Evolutionary conservation across 1,140 invertebrate genomes (phyloP), one percentile per base, ranked within the genome.

Genomic region (Harlomillsia oculata): DNA sequence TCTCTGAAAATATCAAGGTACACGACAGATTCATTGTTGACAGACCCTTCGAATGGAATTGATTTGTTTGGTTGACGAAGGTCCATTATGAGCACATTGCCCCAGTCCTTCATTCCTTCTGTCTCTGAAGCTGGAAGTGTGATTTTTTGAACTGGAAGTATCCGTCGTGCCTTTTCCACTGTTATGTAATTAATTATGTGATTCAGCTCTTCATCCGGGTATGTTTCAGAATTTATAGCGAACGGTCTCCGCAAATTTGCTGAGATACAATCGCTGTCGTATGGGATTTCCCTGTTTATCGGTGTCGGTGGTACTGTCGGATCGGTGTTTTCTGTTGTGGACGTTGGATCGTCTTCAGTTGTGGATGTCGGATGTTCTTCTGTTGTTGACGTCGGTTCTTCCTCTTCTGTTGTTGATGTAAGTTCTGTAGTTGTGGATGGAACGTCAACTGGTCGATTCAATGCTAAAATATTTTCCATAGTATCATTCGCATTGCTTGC

Each of bases 261-360:
- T 30, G 55, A 48, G 18, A 62, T 59, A 36, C 63, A 65, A 44
- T 62, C 59, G 3, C 59, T 62, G 39, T 65, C 63, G 20, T 62
- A 65, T 6, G 56, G 53, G 54, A 65, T 57, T 28, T 23, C 13
- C n/a, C n/a, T 5, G 5, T 34, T 16, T 34, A 18, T 28, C n/a
- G 20, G 6, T 6, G 20, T 39, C n/a, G n/a, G n/a, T n/a, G n/a
- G n/a, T n/a, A n/a, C n/a, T n/a, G n/a, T n/a, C n/a, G n/a, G n/a
- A n/a, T n/a, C n/a, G n/a, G n/a, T n/a, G n/a, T n/a, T n/a, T n/a
- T n/a, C n/a, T n/a, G n/a, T n/a, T n/a, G n/a, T n/a, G n/a, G n/a
- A n/a, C n/a, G n/a, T n/a, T n/a, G n/a, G n/a, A n/a, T n/a, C n/a
- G n/a, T n/a, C n/a, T n/a, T n/a, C n/a, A n/a, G n/a, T n/a, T n/a